Percentiles rank a stretch among this genome's conserved stretches.
These are phyloP conservation scores for Ptyas mucosa DNA, from an alignment of 2,113 vertebrate species.

Conservation along the genomic window DNA sequence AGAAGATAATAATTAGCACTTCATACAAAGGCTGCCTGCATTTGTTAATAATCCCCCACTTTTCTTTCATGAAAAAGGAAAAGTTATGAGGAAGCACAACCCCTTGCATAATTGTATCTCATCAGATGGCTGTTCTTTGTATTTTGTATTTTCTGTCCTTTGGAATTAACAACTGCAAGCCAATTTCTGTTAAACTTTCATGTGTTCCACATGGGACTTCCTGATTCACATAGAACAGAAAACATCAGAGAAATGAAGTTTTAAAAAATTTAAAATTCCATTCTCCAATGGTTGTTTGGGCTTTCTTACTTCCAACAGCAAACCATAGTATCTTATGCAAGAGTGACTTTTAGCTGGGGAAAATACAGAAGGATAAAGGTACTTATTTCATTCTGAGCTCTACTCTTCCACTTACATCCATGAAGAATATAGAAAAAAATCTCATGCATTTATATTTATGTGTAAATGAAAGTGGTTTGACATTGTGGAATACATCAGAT, in stretches of 20 bases:
- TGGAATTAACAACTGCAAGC: neutral
- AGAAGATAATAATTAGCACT: neutral
- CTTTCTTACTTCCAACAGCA: slow-evolving; percentile 12
- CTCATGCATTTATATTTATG: neutral
- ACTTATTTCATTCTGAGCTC: neutral
- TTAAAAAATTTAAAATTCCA: neutral
- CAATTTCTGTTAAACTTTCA: neutral
- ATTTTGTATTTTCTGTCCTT: neutral
- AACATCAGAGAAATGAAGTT: neutral
- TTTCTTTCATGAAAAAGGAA: neutral
- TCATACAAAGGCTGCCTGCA: neutral
- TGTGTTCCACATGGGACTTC: neutral
- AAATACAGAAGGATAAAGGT: neutral
- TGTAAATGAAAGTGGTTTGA: neutral
- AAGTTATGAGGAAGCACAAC: neutral
- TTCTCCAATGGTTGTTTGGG: neutral
- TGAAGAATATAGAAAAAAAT: neutral
- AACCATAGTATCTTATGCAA: slow-evolving; percentile 48
- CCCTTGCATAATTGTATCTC: neutral
- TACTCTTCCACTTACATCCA: neutral
- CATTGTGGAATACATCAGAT: neutral
- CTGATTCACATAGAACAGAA: neutral
- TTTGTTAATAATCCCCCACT: neutral
- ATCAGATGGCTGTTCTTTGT: neutral
- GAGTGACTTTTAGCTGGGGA: slow-evolving; percentile 41